A percentile compares a stretch with the other conserved stretches of the same genome.
These are phyloP conservation scores for Hydrolagus colliei DNA, from an alignment of 2,797 vertebrate species.

Conservation along the genomic window DNA sequence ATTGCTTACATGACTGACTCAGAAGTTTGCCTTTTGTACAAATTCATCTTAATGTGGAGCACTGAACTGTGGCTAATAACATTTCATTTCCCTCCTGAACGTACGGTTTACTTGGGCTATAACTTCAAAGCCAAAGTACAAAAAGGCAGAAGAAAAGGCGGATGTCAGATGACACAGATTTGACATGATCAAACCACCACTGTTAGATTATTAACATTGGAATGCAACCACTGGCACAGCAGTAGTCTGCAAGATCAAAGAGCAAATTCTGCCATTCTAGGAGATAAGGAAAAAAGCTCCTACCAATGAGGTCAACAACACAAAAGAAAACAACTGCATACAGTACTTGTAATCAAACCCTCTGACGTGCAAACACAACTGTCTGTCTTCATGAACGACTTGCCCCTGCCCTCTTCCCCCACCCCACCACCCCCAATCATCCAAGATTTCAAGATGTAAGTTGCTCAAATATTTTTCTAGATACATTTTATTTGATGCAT, in stretches of 20 bases:
- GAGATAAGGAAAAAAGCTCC: not conserved
- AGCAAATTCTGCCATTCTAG: not conserved
- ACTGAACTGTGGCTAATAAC: not conserved
- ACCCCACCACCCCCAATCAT: no score
- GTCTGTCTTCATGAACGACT: no score
- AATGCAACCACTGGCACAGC: not conserved
- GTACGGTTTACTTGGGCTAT: not conserved
- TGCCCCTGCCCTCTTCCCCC: no score
- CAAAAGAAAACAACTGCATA: not conserved
- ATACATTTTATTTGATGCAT: no score
- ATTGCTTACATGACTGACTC: not conserved
- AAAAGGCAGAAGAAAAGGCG: not conserved
- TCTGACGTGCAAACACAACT: not conserved
- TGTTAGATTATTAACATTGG: not conserved
- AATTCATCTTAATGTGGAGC: not conserved
- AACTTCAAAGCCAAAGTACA: not conserved
- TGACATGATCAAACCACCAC: not conserved
- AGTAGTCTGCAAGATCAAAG: not conserved
- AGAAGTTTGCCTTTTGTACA: not conserved
- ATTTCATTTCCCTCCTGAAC: not conserved
- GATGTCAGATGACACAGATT: not conserved
- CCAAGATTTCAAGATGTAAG: no score
- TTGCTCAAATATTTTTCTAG: no score
- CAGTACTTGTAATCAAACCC: not conserved
- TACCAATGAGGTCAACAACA: not conserved